Evolutionary conservation across 2,888 invertebrate genomes (phyloP), one percentile per base, ranked within the genome.

Genomic region (Psylliodes chrysocephalus): DNA sequence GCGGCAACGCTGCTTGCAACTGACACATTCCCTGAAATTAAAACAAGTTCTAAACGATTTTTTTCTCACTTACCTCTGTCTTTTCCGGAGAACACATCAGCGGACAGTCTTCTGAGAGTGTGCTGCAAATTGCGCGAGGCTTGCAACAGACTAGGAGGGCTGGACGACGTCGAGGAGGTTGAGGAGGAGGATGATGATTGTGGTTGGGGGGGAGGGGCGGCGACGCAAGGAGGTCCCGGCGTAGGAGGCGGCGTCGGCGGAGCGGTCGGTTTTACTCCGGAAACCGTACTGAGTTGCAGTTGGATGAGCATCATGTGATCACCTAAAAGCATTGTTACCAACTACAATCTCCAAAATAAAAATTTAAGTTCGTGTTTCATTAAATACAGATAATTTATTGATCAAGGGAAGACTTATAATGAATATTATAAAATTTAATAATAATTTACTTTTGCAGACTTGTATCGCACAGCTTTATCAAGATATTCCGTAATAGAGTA

Each of bases 301-400:
- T 97, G 96, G 68, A 97, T 96, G 74, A 97, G 87, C 96, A 97
- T 96, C 94, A 97, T 95, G 85, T 97, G 96, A 82, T 96, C 96
- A 62, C 96, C 96, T 46, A 22, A 44, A 44, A 44, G 7, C 7
- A 15, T 3, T 40, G 14, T 17, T 12, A n/a, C n/a, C n/a, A n/a
- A n/a, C n/a, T n/a, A n/a, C n/a, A n/a, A n/a, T n/a, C n/a, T n/a
- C n/a, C n/a, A n/a, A n/a, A n/a, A n/a, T n/a, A n/a, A n/a, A n/a
- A n/a, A n/a, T n/a, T n/a, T n/a, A n/a, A n/a, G n/a, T n/a, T n/a
- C n/a, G n/a, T n/a, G n/a, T n/a, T n/a, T n/a, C n/a, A n/a, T n/a
- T n/a, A n/a, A n/a, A n/a, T n/a, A n/a, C n/a, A n/a, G n/a, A n/a
- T n/a, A n/a, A n/a, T n/a, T n/a, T n/a, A n/a, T n/a, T n/a, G n/a